phyloP scores from a whole-genome alignment of 2,888 invertebrate genomes.

The Archips crataeganus region DNA sequence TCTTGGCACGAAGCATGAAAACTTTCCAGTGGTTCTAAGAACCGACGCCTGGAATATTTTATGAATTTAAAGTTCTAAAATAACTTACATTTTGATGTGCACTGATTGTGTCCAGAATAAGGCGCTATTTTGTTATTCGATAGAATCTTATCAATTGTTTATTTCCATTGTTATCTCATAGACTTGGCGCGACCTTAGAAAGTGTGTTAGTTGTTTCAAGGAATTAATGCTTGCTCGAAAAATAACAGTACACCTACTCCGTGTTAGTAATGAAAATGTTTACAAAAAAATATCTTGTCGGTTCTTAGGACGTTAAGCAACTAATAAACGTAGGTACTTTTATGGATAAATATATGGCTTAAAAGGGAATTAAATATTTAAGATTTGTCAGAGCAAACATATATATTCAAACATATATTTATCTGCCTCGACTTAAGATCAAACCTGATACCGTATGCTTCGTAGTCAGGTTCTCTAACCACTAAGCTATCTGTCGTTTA shows the following conservation, averaged over 20 bases:
- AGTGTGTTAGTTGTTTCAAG: constrained; percentile 24
- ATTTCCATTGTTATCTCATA: constrained; percentile 28
- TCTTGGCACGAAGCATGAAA: constrained; percentile 30
- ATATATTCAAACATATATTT: too few relatives aligned
- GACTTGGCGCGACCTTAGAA: constrained; percentile 10
- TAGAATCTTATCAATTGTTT: constrained; percentile 38
- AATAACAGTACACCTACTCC: neutral
- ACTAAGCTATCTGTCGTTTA: neutral
- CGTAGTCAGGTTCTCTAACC: too few relatives aligned
- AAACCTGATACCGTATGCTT: too few relatives aligned
- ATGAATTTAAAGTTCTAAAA: neutral
- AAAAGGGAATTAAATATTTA: too few relatives aligned
- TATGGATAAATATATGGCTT: too few relatives aligned
- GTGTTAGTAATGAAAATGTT: too few relatives aligned
- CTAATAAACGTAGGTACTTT: too few relatives aligned
- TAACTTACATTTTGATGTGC: neutral
- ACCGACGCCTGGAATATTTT: constrained; percentile 19
- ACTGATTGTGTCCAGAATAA: neutral
- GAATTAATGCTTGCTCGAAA: constrained; percentile 9
- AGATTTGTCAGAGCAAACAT: too few relatives aligned
- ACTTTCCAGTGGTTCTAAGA: constrained; percentile 30
- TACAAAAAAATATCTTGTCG: too few relatives aligned
- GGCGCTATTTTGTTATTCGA: constrained; percentile 21
- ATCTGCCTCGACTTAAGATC: too few relatives aligned
- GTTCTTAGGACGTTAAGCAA: too few relatives aligned